phyloP scores from a whole-genome alignment of 1,140 invertebrate genomes.

The Pogonognathellus flavescens region DNA sequence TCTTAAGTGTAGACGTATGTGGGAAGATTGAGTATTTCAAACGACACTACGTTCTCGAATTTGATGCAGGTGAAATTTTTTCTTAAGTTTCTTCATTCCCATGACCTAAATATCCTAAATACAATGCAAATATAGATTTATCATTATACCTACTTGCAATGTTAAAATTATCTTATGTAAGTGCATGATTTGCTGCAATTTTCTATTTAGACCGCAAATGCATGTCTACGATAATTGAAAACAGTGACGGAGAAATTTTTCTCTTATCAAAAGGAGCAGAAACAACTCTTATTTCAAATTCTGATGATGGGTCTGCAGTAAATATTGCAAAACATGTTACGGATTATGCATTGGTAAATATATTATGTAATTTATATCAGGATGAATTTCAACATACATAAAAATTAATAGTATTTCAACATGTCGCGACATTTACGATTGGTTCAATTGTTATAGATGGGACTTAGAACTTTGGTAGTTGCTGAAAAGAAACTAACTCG shows the following conservation, averaged over 20 bases:
- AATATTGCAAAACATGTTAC: constrained; percentile 71
- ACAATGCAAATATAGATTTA: no score
- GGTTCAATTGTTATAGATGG: constrained; percentile 71
- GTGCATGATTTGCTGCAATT: background rate
- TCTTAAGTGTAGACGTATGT: constrained; percentile 71
- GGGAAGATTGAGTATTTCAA: constrained; percentile 69
- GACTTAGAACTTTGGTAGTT: constrained; percentile 76
- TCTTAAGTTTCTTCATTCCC: background rate
- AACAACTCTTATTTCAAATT: constrained; percentile 78
- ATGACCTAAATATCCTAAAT: no score
- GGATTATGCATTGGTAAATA: constrained; percentile 72
- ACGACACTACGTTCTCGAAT: constrained; percentile 74
- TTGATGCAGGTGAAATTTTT: constrained; percentile 72
- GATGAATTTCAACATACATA: no score
- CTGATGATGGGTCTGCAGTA: constrained; percentile 70
- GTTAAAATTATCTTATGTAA: no score
- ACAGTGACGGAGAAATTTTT: constrained; percentile 74
- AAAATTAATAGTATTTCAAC: no score
- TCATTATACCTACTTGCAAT: no score
- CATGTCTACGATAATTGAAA: constrained; percentile 78
- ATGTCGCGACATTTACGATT: no score
- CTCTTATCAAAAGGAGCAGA: constrained; percentile 88
- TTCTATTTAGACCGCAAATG: constrained; percentile 73
- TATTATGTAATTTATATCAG: background rate
- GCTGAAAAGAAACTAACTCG: constrained; percentile 70